phyloP scores from a whole-genome alignment of 2,797 vertebrate genomes.

The Hapalemur alaotrensis region DNA sequence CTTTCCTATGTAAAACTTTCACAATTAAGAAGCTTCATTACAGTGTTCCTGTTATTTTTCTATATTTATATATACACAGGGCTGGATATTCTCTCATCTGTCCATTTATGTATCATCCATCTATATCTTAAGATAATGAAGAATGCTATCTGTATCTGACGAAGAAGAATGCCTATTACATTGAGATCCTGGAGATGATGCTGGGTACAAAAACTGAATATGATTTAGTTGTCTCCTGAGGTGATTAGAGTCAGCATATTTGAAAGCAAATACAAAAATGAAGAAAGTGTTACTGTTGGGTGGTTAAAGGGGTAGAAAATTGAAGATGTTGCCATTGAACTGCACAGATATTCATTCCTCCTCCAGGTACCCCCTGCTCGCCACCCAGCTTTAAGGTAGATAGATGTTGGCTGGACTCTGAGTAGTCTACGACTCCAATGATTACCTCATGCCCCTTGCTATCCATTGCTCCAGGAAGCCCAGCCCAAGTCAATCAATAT shows the following conservation, averaged over 20 bases:
- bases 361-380: accelerated
- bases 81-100: not conserved
- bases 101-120: not conserved
- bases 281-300: not conserved
- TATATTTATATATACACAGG: not conserved
- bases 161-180: not conserved
- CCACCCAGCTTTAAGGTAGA: not conserved
- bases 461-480: not conserved
- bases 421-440: not conserved
- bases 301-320: not conserved
- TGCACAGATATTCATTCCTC: not conserved
- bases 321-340: not conserved
- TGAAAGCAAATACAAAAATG: not conserved
- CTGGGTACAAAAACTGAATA: not conserved
- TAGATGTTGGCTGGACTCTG: not conserved
- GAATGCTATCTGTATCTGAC: not conserved
- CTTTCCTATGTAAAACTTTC: not conserved
- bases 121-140: not conserved
- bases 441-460: not conserved
- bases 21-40: not conserved
- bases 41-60: not conserved
- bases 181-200: not conserved
- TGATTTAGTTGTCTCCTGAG: not conserved
- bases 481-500: not conserved
- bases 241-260: not conserved